A percentile compares a stretch with the other conserved stretches of the same genome.
These are phyloP conservation scores for Phaedon cochleariae DNA, from an alignment of 2,888 invertebrate species.

Conservation along the genomic window DNA sequence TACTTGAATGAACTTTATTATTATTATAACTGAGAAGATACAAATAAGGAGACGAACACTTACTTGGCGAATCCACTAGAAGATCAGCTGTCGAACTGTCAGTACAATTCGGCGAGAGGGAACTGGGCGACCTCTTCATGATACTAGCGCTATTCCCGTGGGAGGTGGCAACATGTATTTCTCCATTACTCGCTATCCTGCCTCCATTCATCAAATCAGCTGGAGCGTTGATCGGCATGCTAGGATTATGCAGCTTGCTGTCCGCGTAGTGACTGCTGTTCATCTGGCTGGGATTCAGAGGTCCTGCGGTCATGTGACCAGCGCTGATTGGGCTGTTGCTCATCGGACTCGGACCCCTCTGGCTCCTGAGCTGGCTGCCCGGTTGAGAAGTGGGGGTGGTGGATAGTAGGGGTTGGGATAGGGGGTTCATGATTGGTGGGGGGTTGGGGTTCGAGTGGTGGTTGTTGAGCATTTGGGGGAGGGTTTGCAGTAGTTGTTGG, in stretches of 20 bases:
- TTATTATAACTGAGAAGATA: no score
- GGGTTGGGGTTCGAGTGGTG: constrained; percentile 47
- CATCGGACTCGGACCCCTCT: constrained; percentile 15
- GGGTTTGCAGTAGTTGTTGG: constrained; percentile 74
- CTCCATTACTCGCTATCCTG: constrained; percentile 75
- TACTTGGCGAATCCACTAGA: constrained; percentile 86
- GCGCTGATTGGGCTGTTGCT: no score
- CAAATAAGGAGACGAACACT: no score
- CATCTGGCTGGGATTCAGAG: constrained; percentile 31
- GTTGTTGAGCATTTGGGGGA: constrained; percentile 70
- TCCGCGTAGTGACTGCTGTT: constrained; percentile 54
- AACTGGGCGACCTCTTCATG: constrained; percentile 73
- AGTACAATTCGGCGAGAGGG: constrained; percentile 70
- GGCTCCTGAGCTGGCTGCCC: constrained; percentile 41
- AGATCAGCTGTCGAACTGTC: constrained; percentile 74
- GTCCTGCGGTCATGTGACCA: constrained; percentile 30
- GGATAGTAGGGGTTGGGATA: constrained; percentile 38
- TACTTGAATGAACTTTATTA: no score
- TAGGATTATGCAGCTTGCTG: constrained; percentile 52
- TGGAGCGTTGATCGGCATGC: constrained; percentile 40
- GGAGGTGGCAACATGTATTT: constrained; percentile 84
- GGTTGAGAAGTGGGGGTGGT: constrained; percentile 33
- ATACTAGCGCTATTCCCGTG: constrained; percentile 67
- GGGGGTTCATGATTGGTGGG: constrained; percentile 54
- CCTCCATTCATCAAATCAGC: constrained; percentile 31